A percentile compares a stretch with the other conserved stretches of the same genome.
Evolutionary conservation across 1,140 invertebrate genomes (phyloP).

Genomic region (Drosophila jambulina): DNA sequence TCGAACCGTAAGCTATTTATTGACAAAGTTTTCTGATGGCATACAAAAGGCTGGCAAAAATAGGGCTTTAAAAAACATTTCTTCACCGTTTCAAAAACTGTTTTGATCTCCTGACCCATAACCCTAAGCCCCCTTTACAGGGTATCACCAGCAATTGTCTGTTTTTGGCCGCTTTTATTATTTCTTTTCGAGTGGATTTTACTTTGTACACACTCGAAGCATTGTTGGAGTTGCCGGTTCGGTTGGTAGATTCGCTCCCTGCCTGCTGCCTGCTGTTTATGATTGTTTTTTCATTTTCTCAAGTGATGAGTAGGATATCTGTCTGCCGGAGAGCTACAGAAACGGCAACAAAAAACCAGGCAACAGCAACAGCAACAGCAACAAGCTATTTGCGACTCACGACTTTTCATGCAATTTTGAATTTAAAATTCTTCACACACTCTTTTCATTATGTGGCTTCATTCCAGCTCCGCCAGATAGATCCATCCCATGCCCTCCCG

Average conservation of each 20-base stretch:
- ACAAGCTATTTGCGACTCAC: conserved; percentile 83
- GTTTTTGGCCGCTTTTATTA: conserved; percentile 50
- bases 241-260: conserved; percentile 28
- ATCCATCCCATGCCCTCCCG: neutral
- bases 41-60: no score
- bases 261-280: conserved; percentile 74
- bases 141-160: conserved; percentile 47
- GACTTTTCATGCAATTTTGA: conserved; percentile 84
- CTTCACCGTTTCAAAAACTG: fast-evolving
- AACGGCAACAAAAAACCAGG: conserved; percentile 18
- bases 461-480: conserved; percentile 50
- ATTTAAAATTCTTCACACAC: conserved; percentile 84
- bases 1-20: no score
- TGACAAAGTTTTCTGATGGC: no score
- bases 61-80: neutral
- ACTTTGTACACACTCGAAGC: conserved; percentile 71
- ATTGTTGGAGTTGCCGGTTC: conserved; percentile 48
- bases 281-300: conserved; percentile 84
- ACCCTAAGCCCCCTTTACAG: neutral
- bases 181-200: conserved; percentile 74
- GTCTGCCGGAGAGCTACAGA: conserved; percentile 51
- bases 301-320: conserved; percentile 84
- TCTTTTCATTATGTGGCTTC: conserved; percentile 81
- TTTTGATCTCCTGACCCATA: neutral
- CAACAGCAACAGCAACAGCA: conserved; percentile 46